Conservation (phyloP, 2,113 vertebrate genomes). For the Ovibos moschatus region DNA sequence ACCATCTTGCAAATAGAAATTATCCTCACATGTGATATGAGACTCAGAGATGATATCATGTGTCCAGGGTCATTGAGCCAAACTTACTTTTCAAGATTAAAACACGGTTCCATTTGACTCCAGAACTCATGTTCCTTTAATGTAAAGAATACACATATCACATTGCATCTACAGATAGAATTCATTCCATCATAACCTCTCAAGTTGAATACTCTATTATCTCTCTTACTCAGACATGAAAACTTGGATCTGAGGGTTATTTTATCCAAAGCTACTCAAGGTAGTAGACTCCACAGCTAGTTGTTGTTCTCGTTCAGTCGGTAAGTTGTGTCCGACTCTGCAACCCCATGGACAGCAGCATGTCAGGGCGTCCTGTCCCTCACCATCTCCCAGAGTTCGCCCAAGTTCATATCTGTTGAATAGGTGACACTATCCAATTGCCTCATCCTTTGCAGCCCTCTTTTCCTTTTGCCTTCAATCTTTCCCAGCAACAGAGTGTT, state of each 20-base stretch:
- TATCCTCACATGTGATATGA: background rate
- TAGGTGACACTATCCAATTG: background rate
- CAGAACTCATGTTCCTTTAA: background rate
- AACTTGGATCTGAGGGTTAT: background rate
- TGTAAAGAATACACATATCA: background rate
- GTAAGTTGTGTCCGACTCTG: background rate
- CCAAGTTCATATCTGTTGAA: background rate
- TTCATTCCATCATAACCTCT: background rate
- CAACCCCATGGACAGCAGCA: rapidly evolving
- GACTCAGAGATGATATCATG: background rate
- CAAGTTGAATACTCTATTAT: background rate
- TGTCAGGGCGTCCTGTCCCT: background rate
- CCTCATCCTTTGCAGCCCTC: background rate
- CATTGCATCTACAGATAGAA: background rate
- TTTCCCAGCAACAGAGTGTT: background rate
- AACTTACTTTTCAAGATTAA: background rate
- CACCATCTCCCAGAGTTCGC: background rate
- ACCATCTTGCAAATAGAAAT: background rate
- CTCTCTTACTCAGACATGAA: background rate
- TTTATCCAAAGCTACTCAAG: background rate
- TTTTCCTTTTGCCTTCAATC: background rate
- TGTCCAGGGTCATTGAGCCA: background rate
- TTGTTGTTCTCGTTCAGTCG: background rate
- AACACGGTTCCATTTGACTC: background rate
- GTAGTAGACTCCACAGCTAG: background rate